Base-by-base conservation (phyloP, 1,140 invertebrate species). In the Choristoneura fumiferana region DNA sequence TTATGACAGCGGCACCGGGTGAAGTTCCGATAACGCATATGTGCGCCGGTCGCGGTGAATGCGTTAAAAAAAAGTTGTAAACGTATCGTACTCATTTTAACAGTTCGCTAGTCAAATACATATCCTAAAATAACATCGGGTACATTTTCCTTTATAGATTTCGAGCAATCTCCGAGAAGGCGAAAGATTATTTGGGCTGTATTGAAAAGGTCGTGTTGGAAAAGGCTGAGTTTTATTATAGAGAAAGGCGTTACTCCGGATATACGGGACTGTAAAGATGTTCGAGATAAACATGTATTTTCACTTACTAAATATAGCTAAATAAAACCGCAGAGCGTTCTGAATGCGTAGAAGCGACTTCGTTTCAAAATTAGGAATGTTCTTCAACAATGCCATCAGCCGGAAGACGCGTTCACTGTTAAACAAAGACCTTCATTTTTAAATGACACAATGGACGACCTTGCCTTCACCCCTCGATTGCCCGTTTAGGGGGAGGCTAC, bases 91-190 rank as follows among this genome's bases (percentile, higher is more conserved):
- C n/a, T n/a, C n/a, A n/a, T n/a, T n/a, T n/a, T n/a, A n/a, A n/a
- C n/a, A 6, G 22, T 29, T 29, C 22, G 22, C 22, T 29, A 29
- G 22, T 29, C 17, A 49, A 49, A 22, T 49, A 49, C 18, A 22
- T 49, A 49, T 33, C 43, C 43, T 29, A 17, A 49, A 49, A 49
- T 49, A 49, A 29, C n/a, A 4, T 12, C 18, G 43, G 43, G 12
- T 49, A 49, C 43, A 49, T 49, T 49, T 49, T 49, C 43, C 43
- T 49, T 49, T 12, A 49, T 49, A 49, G 43, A 49, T 49, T 49
- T 49, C 22, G 22, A 29, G 22, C 43, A 49, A 49, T 49, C 22
- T 49, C 22, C 18, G 6, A 49, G 22, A 49, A 29, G 29, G 8
- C 43, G 43, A 12, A 29, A 49, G 43, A 49, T 49, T 49, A 49